Evolutionary conservation across 1,140 invertebrate genomes (phyloP).

Genomic region (Telenomus remus): DNA sequence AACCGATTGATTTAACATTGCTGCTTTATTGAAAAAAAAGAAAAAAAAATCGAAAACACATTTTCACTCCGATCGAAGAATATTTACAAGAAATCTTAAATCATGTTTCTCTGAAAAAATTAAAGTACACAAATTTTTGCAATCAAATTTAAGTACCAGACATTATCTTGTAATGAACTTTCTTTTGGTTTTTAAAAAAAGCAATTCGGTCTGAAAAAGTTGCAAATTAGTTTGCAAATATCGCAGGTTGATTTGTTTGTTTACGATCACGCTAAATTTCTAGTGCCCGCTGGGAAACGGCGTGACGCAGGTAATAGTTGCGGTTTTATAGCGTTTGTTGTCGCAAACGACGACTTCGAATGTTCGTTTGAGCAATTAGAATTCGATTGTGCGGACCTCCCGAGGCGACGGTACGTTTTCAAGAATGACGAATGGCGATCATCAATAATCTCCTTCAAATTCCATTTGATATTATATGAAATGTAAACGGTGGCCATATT

Average conservation of each 20-base stretch:
- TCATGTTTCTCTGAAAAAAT: no score
- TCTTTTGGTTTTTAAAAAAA: background rate
- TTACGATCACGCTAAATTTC: constrained; percentile 38
- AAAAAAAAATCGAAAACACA: no score
- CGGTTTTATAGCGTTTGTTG: constrained; percentile 26
- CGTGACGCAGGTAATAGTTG: constrained; percentile 26
- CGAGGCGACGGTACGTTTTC: constrained; percentile 21
- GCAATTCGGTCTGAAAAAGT: background rate
- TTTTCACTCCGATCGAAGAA: no score
- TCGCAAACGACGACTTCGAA: background rate
- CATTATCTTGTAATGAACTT: no score
- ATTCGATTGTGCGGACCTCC: constrained; percentile 30
- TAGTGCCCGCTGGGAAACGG: constrained; percentile 23
- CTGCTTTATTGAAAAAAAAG: no score
- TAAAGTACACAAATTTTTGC: no score
- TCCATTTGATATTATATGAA: no score
- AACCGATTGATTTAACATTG: no score
- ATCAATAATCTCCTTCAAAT: constrained; percentile 3
- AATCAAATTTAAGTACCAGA: no score
- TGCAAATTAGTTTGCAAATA: constrained; percentile 12
- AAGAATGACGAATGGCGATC: constrained; percentile 17
- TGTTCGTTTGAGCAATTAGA: constrained; percentile 15
- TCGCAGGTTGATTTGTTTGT: constrained; percentile 6
- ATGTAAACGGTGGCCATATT: no score
- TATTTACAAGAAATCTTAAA: no score